These are phyloP conservation scores for Orthosia gracilis DNA, from an alignment of 2,888 invertebrate genomes.

Conservation along the genomic window DNA sequence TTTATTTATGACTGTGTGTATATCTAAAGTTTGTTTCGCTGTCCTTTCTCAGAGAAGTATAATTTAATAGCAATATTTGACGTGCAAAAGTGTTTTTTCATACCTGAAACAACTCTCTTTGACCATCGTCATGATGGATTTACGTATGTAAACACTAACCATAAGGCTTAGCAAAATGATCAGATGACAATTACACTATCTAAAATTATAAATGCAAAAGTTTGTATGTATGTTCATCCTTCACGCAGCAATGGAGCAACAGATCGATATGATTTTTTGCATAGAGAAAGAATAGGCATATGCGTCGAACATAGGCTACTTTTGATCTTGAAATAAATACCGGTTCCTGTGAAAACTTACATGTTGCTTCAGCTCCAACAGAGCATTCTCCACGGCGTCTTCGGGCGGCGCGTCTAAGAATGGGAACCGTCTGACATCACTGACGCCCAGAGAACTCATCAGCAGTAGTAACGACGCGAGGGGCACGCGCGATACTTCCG, in stretches of 20 bases:
- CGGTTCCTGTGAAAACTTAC: slow-evolving; percentile 83
- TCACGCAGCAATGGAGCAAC: background rate
- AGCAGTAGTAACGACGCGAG: slow-evolving; percentile 97
- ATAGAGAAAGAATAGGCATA: background rate
- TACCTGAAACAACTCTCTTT: too few relatives aligned
- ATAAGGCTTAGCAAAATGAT: background rate
- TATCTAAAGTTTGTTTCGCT: too few relatives aligned
- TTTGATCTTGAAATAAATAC: background rate
- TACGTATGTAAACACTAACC: background rate
- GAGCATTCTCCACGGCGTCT: slow-evolving; percentile 96
- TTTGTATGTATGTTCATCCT: background rate
- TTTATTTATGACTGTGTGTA: too few relatives aligned
- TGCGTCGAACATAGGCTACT: background rate
- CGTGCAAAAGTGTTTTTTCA: too few relatives aligned
- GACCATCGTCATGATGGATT: too few relatives aligned
- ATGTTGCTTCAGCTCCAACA: slow-evolving; percentile 96
- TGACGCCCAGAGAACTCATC: slow-evolving; percentile 98
- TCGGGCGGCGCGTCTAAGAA: slow-evolving; percentile 98
- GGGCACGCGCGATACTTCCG: slow-evolving; percentile 98
- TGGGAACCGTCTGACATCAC: slow-evolving; percentile 97
- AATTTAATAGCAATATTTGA: too few relatives aligned
- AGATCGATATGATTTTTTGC: background rate
- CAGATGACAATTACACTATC: background rate
- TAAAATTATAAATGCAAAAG: background rate
- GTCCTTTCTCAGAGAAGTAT: too few relatives aligned